Conservation (phyloP, 2,888 invertebrate genomes). For the Zygothrica quintamaculata region DNA sequence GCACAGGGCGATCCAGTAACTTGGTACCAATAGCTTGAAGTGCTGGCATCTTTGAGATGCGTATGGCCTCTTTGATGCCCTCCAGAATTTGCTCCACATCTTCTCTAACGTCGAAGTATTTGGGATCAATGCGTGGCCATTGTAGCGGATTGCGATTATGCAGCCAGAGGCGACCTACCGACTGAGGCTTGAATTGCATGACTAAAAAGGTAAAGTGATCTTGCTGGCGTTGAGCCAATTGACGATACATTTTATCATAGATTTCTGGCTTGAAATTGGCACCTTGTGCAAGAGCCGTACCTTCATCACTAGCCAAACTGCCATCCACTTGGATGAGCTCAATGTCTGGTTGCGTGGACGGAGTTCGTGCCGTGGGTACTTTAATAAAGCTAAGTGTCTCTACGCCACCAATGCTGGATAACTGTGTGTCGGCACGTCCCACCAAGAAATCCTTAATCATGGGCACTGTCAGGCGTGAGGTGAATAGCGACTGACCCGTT, state of each 20-base stretch:
- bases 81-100: conserved; percentile 86
- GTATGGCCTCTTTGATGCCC: conserved; percentile 87
- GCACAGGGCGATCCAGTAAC: conserved; percentile 85
- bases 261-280: conserved; percentile 86
- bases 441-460: conserved; percentile 60
- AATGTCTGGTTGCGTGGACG: conserved; percentile 88
- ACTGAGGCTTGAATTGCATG: conserved; percentile 90
- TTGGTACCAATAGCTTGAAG: conserved; percentile 87
- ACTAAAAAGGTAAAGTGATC: conserved; percentile 88
- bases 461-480: conserved; percentile 38
- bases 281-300: conserved; percentile 86
- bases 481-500: conserved; percentile 71
- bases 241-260: conserved; percentile 86
- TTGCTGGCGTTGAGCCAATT: conserved; percentile 84
- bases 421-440: conserved; percentile 84
- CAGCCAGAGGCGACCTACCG: conserved; percentile 89
- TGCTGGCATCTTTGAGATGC: conserved; percentile 86
- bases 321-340: conserved; percentile 88
- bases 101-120: conserved; percentile 85
- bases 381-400: conserved; percentile 89
- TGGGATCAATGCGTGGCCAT: conserved; percentile 87
- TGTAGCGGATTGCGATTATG: conserved; percentile 87
- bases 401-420: conserved; percentile 87
- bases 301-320: conserved; percentile 87
- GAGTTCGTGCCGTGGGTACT: conserved; percentile 86